Base-by-base conservation (phyloP, 92 coral and sea anemone genomes). In the Parazoanthus darwini region DNA sequence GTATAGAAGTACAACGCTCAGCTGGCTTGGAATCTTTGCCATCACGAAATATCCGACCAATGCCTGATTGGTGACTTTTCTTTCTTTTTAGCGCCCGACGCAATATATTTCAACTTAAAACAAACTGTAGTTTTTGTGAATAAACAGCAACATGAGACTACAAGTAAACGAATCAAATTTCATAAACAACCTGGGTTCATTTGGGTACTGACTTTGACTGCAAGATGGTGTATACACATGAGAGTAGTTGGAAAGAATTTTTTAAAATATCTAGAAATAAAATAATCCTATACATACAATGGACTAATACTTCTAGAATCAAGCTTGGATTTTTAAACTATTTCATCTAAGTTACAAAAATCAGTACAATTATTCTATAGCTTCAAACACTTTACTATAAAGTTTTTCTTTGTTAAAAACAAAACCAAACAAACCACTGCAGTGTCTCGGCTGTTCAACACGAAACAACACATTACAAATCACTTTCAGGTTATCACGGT, bases 61-160 rank as follows among this genome's bases (percentile, higher is more conserved):
- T 37, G 50, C 56, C n/a, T 77, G 22, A 23, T 77, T 77, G 51
- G 80, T 77, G 80, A 15, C 54, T 77, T 26, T 76, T 74, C 78
- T 39, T 39, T 18, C 8, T 10, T 39, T 77, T 6, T 38, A 51
- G 79, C 46, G 42, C 79, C 8, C 42, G 48, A 78, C 50, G 42
- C 63, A 44, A 4, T 46, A 46, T 78, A 48, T 46, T 78, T 78
- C 22, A 78, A 23, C 23, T 43, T 6, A 20, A 2, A 3, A 58
- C 23, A 78, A 78, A 44, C 50, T 29, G 23, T 20, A 36, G 81
- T 44, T 22, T 78, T 78, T 23, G 0, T 58, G 51, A 48, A 5
- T 48, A 11, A 48, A 48, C 51, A 10, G 51, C 51, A 48, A 48
- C 51, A 48, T 48, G 51, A 48, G 11, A 48, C 51, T 7, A 39